Evolutionary conservation across 92 coral and sea anemone genomes (phyloP), one percentile per base, ranked within the genome.

Genomic region (Heliopora coerulea): DNA sequence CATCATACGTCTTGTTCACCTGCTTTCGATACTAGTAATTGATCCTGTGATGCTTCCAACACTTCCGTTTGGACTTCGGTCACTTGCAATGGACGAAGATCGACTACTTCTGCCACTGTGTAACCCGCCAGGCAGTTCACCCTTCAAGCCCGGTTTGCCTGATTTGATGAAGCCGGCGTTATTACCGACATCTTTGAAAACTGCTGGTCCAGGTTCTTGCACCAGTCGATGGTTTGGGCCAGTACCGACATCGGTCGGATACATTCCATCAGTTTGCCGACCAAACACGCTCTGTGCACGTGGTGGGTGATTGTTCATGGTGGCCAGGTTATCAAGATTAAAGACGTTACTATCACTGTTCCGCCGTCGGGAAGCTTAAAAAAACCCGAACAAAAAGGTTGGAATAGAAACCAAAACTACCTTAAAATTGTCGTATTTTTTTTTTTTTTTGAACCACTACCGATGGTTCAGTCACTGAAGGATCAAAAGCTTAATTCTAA

Each of bases 31-130:
- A 39, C 98, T 93, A 0, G 98, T 87, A 39, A 93, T 87, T 31
- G 98, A 93, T 24, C 98, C 98, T 50, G 98, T 90, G 68, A 93
- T 83, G 54, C 98, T 93, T 30, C 86, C 88, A 32, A 93, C 68
- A 37, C 98, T 93, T 50, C 98, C 98, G 39, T 61, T 69, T 37
- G 76, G 76, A 49, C 98, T 93, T 26, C 96, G 85, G 65, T 93
- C 98, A 59, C 98, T 93, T 0, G 88, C 86, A 10, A 92, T 79
- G 3, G 91, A 89, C 0, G 98, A 93, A 0, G 96, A 89, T 56
- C 95, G 63, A 72, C 98, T 93, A 49, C 96, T 90, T 37, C 98
- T 77, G 5, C 98, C 98, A 58, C 98, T 93, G 25, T 19, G 76
- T 26, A 56, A 39, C 28, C 23, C 76, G 88, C 96, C 42, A 89